A percentile compares a stretch with the other conserved stretches of the same genome.
phyloP scores from a whole-genome alignment of 2,888 invertebrate genomes.

The Metallyticus violacea region DNA sequence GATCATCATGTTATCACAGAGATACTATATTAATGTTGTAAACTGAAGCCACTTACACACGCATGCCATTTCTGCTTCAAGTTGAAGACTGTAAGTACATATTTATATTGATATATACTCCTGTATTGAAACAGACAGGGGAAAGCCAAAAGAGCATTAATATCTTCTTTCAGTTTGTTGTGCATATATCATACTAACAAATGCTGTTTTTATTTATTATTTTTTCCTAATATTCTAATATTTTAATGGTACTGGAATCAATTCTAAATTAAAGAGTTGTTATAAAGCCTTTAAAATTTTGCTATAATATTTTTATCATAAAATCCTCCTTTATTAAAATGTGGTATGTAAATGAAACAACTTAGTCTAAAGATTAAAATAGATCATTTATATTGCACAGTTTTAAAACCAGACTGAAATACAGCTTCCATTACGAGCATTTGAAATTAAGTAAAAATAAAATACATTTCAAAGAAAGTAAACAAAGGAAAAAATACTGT shows the following conservation, averaged over 20 bases:
- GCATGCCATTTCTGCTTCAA: conserved; percentile 4
- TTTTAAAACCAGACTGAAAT: not conserved
- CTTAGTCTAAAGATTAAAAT: not conserved
- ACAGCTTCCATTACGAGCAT: not conserved
- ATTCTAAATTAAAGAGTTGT: not conserved
- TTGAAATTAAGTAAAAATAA: not conserved
- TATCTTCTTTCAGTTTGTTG: not conserved
- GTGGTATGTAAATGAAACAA: not conserved
- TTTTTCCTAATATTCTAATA: too few relatives aligned
- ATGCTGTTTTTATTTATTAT: too few relatives aligned
- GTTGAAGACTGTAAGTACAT: conserved; percentile 9
- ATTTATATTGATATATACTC: not conserved
- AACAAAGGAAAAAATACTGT: too few relatives aligned
- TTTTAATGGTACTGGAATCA: not conserved
- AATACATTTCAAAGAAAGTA: not conserved
- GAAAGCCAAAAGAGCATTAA: not conserved
- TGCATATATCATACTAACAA: not conserved
- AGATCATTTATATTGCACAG: not conserved
- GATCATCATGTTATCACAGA: not conserved
- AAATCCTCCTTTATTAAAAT: not conserved
- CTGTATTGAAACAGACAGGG: not conserved
- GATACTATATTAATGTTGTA: conserved; percentile 7
- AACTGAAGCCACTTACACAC: conserved; percentile 2
- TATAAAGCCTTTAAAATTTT: not conserved
- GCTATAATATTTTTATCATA: not conserved